Percentiles rank a stretch among this genome's conserved stretches.
phyloP scores from a whole-genome alignment of 2,797 vertebrate species.

The Acanthurus lineatus region DNA sequence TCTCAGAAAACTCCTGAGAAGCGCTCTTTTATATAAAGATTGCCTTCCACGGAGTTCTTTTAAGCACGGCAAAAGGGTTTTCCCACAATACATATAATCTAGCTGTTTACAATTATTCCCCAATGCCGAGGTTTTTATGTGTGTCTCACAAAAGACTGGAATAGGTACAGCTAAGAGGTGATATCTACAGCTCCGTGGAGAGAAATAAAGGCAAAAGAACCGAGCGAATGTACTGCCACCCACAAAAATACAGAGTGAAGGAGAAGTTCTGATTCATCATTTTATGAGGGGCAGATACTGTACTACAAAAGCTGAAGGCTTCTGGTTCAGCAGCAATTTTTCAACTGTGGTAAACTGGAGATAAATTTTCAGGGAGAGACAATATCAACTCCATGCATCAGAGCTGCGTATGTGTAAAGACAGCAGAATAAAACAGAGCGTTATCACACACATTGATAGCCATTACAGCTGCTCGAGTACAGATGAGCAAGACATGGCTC shows the following conservation, averaged over 20 bases:
- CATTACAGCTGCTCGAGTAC: constrained; percentile 23
- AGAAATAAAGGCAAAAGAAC: constrained; percentile 43
- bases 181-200: constrained; percentile 24
- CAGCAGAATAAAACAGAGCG: constrained; percentile 28
- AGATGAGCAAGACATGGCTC: constrained; percentile 33
- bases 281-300: constrained; percentile 21
- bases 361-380: constrained; percentile 41
- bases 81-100: constrained; percentile 72
- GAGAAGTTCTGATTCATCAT: constrained; percentile 54
- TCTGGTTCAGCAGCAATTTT: constrained; percentile 36
- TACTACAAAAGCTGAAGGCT: constrained; percentile 32
- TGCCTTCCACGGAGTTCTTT: constrained; percentile 62
- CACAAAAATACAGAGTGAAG: constrained; percentile 32
- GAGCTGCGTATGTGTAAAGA: constrained; percentile 34
- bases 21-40: constrained; percentile 53
- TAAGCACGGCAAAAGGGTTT: constrained; percentile 63
- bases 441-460: constrained; percentile 29
- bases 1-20: constrained; percentile 30
- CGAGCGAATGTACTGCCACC: constrained; percentile 27
- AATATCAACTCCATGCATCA: constrained; percentile 39
- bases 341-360: constrained; percentile 21
- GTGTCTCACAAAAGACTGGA: constrained; percentile 49
- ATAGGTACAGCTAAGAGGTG: constrained; percentile 35
- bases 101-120: constrained; percentile 79
- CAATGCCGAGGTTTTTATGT: constrained; percentile 63